Evolutionary conservation across 2,888 invertebrate species (phyloP).

Genomic region (Pyralis farinalis): DNA sequence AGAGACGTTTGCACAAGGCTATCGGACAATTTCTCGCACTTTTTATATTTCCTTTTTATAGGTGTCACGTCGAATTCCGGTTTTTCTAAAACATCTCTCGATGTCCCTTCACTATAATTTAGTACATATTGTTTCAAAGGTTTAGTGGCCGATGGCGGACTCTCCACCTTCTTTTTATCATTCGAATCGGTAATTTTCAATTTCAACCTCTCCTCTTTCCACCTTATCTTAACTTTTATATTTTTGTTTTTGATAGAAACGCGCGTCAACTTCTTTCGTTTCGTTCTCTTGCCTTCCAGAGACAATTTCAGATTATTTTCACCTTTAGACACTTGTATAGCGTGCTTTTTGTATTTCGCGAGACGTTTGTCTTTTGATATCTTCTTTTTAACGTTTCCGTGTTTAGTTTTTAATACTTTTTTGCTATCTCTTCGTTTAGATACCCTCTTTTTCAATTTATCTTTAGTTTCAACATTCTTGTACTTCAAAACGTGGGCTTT

Average conservation of each 20-base stretch:
- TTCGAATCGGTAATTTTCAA: slow-evolving; percentile 37
- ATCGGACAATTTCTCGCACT: slow-evolving; percentile 39
- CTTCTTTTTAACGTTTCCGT: slow-evolving; percentile 1
- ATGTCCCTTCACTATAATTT: slow-evolving; percentile 29
- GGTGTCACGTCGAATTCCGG: slow-evolving; percentile 38
- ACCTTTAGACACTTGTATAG: not conserved
- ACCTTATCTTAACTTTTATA: slow-evolving; percentile 49
- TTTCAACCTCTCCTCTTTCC: slow-evolving; percentile 35
- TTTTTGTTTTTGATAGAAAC: slow-evolving; percentile 33
- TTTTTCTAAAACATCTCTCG: slow-evolving; percentile 30
- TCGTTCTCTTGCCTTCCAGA: slow-evolving; percentile 15
- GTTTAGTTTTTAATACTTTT: not conserved
- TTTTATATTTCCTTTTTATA: slow-evolving; percentile 36
- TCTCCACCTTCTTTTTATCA: slow-evolving; percentile 16
- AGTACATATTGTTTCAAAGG: slow-evolving; percentile 49
- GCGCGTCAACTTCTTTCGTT: slow-evolving; percentile 22
- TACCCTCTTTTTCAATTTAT: slow-evolving; percentile 16
- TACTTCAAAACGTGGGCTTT: no score
- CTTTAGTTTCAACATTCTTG: not conserved
- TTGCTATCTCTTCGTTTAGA: slow-evolving; percentile 12
- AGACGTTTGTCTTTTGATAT: not conserved
- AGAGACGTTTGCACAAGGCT: slow-evolving; percentile 57
- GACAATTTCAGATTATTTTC: slow-evolving; percentile 3
- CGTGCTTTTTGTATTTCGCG: not conserved
- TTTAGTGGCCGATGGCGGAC: slow-evolving; percentile 2